phyloP scores from a whole-genome alignment of 1,140 invertebrate species.

The Pararge aegeria region DNA sequence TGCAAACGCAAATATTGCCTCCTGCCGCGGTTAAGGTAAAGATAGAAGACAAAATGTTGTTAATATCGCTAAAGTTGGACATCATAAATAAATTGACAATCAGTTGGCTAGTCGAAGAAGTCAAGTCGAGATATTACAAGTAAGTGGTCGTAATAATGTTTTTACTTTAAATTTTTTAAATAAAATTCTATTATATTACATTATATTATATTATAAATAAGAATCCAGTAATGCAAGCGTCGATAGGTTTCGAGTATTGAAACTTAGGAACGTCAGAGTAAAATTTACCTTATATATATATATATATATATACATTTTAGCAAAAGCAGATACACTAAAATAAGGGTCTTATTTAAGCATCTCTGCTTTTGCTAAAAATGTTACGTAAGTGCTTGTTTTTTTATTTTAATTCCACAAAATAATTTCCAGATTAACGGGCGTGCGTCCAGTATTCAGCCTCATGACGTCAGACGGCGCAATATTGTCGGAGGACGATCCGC shows the following conservation, averaged over 20 bases:
- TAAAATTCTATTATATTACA: too few species aligned
- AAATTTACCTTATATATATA: too few species aligned
- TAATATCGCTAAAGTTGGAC: constrained; percentile 82
- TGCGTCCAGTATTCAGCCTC: constrained; percentile 82
- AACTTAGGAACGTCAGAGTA: too few species aligned
- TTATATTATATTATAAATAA: too few species aligned
- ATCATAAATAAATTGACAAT: constrained; percentile 82
- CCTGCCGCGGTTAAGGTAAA: constrained; percentile 82
- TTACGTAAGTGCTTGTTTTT: too few species aligned
- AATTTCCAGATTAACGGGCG: constrained; percentile 83
- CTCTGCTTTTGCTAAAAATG: too few species aligned
- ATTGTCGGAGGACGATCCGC: constrained; percentile 82
- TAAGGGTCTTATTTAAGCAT: too few species aligned
- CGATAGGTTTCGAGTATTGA: too few species aligned
- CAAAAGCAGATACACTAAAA: too few species aligned
- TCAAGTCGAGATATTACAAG: constrained; percentile 85
- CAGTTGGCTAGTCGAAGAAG: constrained; percentile 85
- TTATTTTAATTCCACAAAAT: too few species aligned
- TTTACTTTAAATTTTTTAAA: not conserved
- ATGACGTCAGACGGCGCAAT: constrained; percentile 85
- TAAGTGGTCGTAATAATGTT: constrained; percentile 51
- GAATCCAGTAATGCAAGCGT: too few species aligned
- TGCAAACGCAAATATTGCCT: constrained; percentile 63
- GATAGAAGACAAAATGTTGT: constrained; percentile 82
- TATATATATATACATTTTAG: too few species aligned